Evolutionary conservation across 2,797 vertebrate species (phyloP).

Genomic region (Heterohyrax brucei): DNA sequence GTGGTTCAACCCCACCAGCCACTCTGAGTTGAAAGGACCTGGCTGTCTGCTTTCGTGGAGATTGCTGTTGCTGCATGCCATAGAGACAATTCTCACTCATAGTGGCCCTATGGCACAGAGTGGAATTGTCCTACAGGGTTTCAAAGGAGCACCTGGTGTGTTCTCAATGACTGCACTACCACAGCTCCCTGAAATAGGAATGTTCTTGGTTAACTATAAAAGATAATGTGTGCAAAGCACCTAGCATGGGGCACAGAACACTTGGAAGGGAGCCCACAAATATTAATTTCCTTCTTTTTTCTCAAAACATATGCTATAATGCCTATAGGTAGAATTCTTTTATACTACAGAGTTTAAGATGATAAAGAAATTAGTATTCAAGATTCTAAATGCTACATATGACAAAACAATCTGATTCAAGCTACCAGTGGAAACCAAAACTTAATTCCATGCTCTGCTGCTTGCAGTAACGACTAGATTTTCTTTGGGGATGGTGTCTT

Average conservation of each 20-base stretch:
- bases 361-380: background rate
- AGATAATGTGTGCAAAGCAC: constrained; percentile 25
- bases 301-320: background rate
- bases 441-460: background rate
- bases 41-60: background rate
- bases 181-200: background rate
- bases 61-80: background rate
- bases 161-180: no score
- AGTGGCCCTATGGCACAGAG: background rate
- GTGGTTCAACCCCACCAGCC: background rate
- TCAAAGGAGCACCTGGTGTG: no score
- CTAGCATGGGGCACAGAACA: background rate
- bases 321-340: background rate
- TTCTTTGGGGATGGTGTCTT: background rate
- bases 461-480: background rate
- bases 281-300: background rate
- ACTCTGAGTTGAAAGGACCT: background rate
- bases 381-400: background rate
- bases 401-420: background rate
- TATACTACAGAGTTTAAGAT: background rate
- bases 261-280: background rate
- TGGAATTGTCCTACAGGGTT: no score
- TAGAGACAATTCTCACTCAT: background rate
- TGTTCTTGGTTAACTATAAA: background rate
- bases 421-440: background rate